Percentiles rank a stretch among this genome's conserved stretches.
These are phyloP conservation scores for Cottus gobio DNA, from an alignment of 2,113 vertebrate species.

Conservation along the genomic window DNA sequence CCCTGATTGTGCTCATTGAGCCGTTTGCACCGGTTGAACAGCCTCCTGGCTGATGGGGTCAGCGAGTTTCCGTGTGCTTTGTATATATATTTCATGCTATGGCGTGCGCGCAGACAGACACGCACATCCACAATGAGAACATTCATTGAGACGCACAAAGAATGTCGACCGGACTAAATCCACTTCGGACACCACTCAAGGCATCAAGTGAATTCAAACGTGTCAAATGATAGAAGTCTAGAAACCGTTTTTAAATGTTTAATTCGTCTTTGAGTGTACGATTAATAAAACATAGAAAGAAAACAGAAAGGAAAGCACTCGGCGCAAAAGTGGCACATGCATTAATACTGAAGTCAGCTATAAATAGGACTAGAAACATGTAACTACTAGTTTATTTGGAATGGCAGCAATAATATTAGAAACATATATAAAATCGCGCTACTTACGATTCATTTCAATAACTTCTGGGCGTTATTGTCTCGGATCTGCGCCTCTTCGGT, in stretches of 20 bases:
- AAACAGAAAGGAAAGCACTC: background rate
- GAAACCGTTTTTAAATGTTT: background rate
- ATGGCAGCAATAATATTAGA: background rate
- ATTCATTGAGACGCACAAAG: constrained; percentile 49
- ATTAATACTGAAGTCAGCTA: constrained; percentile 1
- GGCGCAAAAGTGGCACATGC: constrained; percentile 44
- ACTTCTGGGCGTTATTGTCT: constrained; percentile 78
- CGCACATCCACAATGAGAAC: constrained; percentile 41
- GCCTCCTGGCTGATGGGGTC: constrained; percentile 79
- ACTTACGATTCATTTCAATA: constrained; percentile 77
- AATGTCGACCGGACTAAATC: constrained; percentile 14
- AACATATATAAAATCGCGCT: constrained; percentile 14
- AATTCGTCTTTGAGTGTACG: constrained; percentile 12
- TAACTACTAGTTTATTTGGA: background rate
- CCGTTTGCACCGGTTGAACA: constrained; percentile 86
- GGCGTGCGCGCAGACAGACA: constrained; percentile 61
- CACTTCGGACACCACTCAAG: background rate
- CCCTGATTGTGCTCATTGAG: constrained; percentile 88
- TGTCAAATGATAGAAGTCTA: background rate
- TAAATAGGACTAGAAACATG: background rate
- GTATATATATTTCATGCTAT: constrained; percentile 76
- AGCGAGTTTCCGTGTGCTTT: constrained; percentile 87
- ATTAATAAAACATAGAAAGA: constrained; percentile 14
- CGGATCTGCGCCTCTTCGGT: constrained; percentile 49
- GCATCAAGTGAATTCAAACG: constrained; percentile 7